Percentiles rank a stretch among this genome's conserved stretches.
Evolutionary conservation across 2,113 vertebrate species (phyloP).

Genomic region (Dendropsophus ebraccatus): DNA sequence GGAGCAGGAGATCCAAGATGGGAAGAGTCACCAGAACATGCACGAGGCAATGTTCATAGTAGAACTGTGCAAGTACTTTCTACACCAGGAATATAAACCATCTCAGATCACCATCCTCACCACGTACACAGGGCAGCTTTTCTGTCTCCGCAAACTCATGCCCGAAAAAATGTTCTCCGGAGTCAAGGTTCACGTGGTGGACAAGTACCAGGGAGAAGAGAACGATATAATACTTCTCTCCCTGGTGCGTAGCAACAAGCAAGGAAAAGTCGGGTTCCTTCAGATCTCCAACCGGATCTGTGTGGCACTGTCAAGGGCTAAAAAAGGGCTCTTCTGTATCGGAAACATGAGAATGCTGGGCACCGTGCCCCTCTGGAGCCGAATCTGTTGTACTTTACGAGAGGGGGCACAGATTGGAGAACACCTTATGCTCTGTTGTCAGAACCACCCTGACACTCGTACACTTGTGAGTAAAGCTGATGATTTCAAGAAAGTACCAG

Average conservation of each 20-base stretch:
- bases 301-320: constrained; percentile 92
- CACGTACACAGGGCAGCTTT: constrained; percentile 89
- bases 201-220: constrained; percentile 97
- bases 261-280: constrained; percentile 85
- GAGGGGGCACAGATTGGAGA: constrained; percentile 76
- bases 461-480: constrained; percentile 72
- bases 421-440: constrained; percentile 81
- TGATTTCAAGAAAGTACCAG: constrained; percentile 84
- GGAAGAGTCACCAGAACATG: constrained; percentile 87
- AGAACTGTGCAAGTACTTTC: constrained; percentile 84
- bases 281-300: constrained; percentile 90
- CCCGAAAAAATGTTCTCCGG: constrained; percentile 79
- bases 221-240: constrained; percentile 94
- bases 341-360: constrained; percentile 86
- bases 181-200: constrained; percentile 91
- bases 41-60: constrained; percentile 90
- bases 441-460: constrained; percentile 85
- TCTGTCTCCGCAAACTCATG: constrained; percentile 85
- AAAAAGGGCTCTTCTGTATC: constrained; percentile 89
- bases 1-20: constrained; percentile 86
- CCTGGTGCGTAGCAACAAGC: constrained; percentile 87
- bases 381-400: constrained; percentile 81
- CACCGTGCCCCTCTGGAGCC: constrained; percentile 85
- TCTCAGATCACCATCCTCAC: constrained; percentile 95
- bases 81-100: constrained; percentile 86